Conservation (phyloP, 1,140 invertebrate species). For the Caenorhabditis brenneri region DNA sequence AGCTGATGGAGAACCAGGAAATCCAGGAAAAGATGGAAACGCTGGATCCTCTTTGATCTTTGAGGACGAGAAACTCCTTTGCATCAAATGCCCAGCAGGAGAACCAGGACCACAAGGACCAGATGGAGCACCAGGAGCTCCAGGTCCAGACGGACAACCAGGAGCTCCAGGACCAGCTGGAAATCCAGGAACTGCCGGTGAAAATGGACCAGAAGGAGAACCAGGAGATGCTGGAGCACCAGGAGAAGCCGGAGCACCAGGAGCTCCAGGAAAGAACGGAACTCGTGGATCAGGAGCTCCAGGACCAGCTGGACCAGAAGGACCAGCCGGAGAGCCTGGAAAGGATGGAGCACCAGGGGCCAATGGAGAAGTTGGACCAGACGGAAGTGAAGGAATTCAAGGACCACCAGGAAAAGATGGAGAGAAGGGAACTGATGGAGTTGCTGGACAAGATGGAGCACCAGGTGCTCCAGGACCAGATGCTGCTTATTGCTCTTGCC, state of each 20-base stretch:
- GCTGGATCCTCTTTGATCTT: constrained; percentile 22
- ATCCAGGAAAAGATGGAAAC: constrained; percentile 47
- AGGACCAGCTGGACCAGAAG: constrained; percentile 48
- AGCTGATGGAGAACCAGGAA: constrained; percentile 42
- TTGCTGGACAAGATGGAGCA: constrained; percentile 25
- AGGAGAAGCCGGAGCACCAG: constrained; percentile 49
- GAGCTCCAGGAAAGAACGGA: constrained; percentile 46
- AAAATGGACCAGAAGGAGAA: constrained; percentile 40
- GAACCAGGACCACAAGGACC: constrained; percentile 41
- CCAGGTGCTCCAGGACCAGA: constrained; percentile 42
- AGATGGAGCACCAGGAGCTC: constrained; percentile 43
- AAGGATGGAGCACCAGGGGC: constrained; percentile 45
- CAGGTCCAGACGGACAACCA: constrained; percentile 35
- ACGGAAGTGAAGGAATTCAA: constrained; percentile 49
- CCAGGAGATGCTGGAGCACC: constrained; percentile 52
- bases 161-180: constrained; percentile 45
- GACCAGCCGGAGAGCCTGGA: constrained; percentile 52
- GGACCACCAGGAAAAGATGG: constrained; percentile 50
- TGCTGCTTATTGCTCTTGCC: constrained; percentile 50
- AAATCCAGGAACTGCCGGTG: constrained; percentile 33
- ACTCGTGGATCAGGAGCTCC: constrained; percentile 42
- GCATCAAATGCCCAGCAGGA: constrained; percentile 49
- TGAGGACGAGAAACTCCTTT: constrained; percentile 2
- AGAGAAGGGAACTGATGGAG: constrained; percentile 20
- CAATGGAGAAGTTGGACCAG: constrained; percentile 50